Percentiles rank a stretch among this genome's conserved stretches.
Evolutionary conservation across 2,113 vertebrate species (phyloP).

Genomic region (Merops nubicus): DNA sequence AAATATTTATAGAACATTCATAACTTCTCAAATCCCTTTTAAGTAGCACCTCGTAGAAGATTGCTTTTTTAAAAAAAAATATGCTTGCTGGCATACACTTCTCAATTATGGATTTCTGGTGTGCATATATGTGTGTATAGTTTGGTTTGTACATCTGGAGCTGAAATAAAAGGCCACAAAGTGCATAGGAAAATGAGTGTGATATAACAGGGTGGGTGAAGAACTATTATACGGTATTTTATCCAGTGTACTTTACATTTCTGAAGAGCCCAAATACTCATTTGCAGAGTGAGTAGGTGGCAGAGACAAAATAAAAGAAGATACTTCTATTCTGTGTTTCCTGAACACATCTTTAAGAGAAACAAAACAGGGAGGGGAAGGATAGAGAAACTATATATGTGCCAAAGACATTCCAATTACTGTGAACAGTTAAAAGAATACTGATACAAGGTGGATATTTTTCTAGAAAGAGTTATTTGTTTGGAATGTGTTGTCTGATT

Average conservation of each 20-base stretch:
- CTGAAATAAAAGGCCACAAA: background rate
- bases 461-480: background rate
- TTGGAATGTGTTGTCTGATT: background rate
- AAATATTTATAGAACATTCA: background rate
- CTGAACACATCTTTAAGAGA: background rate
- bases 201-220: background rate
- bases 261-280: background rate
- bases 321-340: background rate
- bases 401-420: background rate
- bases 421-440: background rate
- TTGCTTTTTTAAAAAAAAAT: background rate
- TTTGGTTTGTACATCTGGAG: background rate
- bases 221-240: no score
- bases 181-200: background rate
- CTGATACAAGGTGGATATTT: rapidly evolving
- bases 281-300: background rate
- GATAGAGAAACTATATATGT: background rate
- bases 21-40: background rate
- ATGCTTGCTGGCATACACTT: background rate
- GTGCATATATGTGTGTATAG: background rate
- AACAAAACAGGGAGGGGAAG: rapidly evolving
- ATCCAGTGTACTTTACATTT: background rate
- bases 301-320: background rate
- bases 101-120: background rate
- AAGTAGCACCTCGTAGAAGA: background rate